A percentile compares a stretch with the other conserved stretches of the same genome.
Conservation (phyloP, 2,888 invertebrate species). For the Andrena marginata region DNA sequence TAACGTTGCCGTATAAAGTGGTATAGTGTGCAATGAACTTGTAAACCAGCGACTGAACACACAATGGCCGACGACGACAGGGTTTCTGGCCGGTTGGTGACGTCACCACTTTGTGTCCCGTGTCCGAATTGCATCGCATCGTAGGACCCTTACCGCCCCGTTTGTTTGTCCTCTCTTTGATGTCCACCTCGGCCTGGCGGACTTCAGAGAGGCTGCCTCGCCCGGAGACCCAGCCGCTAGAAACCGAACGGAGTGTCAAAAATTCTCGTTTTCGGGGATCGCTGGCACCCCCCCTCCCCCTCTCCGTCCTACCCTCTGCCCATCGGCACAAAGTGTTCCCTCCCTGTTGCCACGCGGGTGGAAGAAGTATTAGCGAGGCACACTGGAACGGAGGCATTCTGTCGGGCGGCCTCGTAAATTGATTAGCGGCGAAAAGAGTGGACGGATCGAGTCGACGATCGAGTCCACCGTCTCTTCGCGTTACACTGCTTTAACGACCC, state of each 20-base stretch:
- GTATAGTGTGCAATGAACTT: conserved; percentile 80
- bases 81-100: conserved; percentile 78
- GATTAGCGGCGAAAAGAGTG: background rate
- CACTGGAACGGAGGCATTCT: no score
- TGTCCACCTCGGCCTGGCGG: conserved; percentile 78
- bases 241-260: conserved; percentile 65
- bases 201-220: conserved; percentile 76
- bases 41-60: conserved; percentile 80
- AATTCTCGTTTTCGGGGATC: conserved; percentile 62
- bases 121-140: conserved; percentile 83
- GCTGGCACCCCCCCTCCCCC: background rate
- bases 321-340: background rate
- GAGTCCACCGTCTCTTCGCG: no score
- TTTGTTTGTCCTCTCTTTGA: conserved; percentile 83
- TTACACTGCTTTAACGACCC: no score
- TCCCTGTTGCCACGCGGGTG: no score
- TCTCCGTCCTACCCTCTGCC: background rate
- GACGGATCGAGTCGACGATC: background rate
- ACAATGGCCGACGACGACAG: conserved; percentile 77
- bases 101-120: conserved; percentile 82
- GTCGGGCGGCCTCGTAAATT: no score
- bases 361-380: no score
- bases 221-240: conserved; percentile 41
- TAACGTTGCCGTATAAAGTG: conserved; percentile 67
- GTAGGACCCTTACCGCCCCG: conserved; percentile 75